Evolutionary conservation across 2,888 invertebrate species (phyloP).

Genomic region (Lepidochitona cinerea): DNA sequence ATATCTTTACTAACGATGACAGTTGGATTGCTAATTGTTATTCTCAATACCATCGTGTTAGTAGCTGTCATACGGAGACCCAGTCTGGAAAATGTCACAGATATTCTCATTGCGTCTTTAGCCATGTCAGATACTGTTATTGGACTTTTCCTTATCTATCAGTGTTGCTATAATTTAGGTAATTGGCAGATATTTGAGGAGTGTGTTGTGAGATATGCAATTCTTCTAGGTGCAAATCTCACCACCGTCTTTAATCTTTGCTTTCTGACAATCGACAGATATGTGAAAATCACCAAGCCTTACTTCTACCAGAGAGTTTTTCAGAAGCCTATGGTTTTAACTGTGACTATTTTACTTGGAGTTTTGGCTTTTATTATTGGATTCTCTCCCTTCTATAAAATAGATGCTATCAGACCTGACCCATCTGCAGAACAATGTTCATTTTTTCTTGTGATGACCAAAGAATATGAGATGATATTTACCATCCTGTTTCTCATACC

Average conservation of each 20-base stretch:
- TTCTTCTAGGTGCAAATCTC: background rate
- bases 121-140: background rate
- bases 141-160: background rate
- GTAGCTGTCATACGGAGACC: background rate
- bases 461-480: background rate
- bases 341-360: background rate
- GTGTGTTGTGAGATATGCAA: background rate
- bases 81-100: background rate
- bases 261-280: background rate
- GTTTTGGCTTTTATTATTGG: background rate
- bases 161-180: background rate
- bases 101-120: background rate
- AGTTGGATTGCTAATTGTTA: constrained; percentile 28
- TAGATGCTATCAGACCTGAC: background rate
- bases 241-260: background rate
- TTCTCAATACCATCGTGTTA: background rate
- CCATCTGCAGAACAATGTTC: background rate
- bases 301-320: background rate
- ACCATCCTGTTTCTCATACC: background rate
- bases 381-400: background rate
- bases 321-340: no score
- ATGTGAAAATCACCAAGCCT: background rate
- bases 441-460: background rate
- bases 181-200: background rate
- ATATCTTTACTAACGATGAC: constrained; percentile 26